Conservation (phyloP, 2,888 invertebrate genomes). For the Epistrophe grossulariae region DNA sequence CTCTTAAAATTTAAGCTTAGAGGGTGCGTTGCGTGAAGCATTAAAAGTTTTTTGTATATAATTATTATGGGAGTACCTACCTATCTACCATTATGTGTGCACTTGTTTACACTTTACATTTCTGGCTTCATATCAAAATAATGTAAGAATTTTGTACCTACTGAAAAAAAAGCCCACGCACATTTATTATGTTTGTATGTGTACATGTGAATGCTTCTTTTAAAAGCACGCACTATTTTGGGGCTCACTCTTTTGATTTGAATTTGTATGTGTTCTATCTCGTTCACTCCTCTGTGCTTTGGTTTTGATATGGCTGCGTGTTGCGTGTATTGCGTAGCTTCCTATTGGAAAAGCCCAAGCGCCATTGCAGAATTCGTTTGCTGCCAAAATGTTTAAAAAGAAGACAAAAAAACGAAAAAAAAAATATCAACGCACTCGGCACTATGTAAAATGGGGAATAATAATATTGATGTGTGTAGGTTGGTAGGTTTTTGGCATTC, state of each 20-base stretch:
- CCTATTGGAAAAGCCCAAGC: slow-evolving; percentile 78
- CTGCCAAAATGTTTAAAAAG: slow-evolving; percentile 59
- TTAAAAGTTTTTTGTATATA: slow-evolving; percentile 6
- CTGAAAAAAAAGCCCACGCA: slow-evolving; percentile 34
- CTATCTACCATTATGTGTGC: background rate
- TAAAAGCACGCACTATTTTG: slow-evolving; percentile 70
- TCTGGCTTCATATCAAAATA: background rate
- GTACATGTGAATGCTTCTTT: background rate
- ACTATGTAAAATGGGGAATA: slow-evolving; percentile 62
- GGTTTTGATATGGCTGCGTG: slow-evolving; percentile 69
- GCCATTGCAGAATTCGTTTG: slow-evolving; percentile 80
- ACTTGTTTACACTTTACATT: slow-evolving; percentile 27
- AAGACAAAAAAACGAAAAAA: slow-evolving; percentile 24
- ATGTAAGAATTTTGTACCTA: background rate
- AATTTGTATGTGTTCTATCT: slow-evolving; percentile 30
- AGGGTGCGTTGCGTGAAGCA: slow-evolving; percentile 20
- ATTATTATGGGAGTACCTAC: background rate
- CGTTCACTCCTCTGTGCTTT: slow-evolving; percentile 61
- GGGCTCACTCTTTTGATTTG: slow-evolving; percentile 58
- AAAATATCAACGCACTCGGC: slow-evolving; percentile 64
- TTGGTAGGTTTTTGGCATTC: slow-evolving; percentile 33
- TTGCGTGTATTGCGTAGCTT: slow-evolving; percentile 80
- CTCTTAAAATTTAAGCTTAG: slow-evolving; percentile 2
- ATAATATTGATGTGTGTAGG: slow-evolving; percentile 34
- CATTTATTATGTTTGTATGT: background rate